Percentiles rank a stretch among this genome's conserved stretches.
Conservation (phyloP, 64 coral and sea anemone species). For the Stichodactyla mertensii region DNA sequence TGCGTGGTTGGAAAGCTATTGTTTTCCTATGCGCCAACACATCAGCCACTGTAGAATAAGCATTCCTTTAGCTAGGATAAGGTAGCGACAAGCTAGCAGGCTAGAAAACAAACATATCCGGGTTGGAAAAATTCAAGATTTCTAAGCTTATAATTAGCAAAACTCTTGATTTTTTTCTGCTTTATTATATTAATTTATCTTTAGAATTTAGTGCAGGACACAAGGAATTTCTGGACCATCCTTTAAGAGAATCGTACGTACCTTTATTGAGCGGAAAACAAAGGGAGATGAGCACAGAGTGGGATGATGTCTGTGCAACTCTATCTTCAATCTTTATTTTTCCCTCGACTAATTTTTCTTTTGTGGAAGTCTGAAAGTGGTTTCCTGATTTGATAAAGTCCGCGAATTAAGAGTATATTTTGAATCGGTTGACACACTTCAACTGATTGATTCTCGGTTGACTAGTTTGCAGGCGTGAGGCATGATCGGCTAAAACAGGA, state of each 20-base stretch:
- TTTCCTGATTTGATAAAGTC: neutral
- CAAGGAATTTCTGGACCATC: no score
- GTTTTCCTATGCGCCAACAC: neutral
- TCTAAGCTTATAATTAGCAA: neutral
- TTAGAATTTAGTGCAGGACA: no score
- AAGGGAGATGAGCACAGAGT: neutral
- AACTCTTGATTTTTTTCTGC: neutral
- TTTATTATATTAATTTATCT: neutral
- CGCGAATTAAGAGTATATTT: neutral
- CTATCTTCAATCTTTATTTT: neutral
- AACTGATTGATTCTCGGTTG: neutral
- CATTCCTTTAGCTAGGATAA: neutral
- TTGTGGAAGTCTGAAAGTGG: neutral
- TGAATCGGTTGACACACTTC: neutral
- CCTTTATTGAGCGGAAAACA: neutral
- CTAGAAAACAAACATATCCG: neutral
- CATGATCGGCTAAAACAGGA: neutral
- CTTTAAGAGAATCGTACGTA: no score
- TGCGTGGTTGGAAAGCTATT: neutral
- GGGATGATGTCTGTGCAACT: neutral
- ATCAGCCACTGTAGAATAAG: neutral
- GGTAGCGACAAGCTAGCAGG: neutral
- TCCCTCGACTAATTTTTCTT: neutral
- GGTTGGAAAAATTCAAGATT: neutral
- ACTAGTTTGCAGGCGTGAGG: neutral